Percentiles rank a stretch among this genome's conserved stretches.
Evolutionary conservation across 1,140 invertebrate genomes (phyloP).

Genomic region (Archivesica marissinica): DNA sequence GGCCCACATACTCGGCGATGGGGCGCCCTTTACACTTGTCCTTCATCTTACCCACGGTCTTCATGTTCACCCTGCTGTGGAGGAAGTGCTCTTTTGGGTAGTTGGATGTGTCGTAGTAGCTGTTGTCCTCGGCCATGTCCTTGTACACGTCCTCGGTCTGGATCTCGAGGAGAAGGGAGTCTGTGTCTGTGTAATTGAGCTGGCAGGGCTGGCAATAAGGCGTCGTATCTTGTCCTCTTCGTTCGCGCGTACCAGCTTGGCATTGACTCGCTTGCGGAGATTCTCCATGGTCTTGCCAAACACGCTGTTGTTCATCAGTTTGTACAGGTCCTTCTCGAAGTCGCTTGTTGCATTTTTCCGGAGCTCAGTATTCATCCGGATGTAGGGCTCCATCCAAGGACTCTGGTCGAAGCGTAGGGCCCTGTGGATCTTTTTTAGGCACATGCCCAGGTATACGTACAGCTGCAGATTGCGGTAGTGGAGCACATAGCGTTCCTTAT

Average conservation of each 20-base stretch:
- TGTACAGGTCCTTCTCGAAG: constrained; percentile 84
- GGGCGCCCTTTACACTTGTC: neutral
- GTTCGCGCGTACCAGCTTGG: constrained; percentile 65
- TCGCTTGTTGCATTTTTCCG: constrained; percentile 79
- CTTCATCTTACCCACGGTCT: constrained; percentile 62
- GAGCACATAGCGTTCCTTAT: too few relatives aligned
- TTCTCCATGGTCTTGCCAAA: constrained; percentile 85
- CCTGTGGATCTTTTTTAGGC: constrained; percentile 58
- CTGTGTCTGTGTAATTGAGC: neutral
- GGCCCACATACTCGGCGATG: neutral
- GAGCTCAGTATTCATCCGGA: constrained; percentile 70
- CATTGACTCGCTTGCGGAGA: constrained; percentile 77
- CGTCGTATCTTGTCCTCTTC: constrained; percentile 4
- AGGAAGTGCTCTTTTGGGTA: neutral
- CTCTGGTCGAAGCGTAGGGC: constrained; percentile 55
- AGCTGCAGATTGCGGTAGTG: constrained; percentile 66
- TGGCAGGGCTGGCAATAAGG: constrained; percentile 63
- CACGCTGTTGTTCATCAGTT: constrained; percentile 83
- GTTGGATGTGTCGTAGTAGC: neutral
- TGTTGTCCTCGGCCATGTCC: neutral
- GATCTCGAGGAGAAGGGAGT: neutral
- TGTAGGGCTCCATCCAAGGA: constrained; percentile 59
- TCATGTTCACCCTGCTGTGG: neutral
- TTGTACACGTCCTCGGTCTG: neutral
- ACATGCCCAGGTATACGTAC: constrained; percentile 53